Percentiles rank a stretch among this genome's conserved stretches.
phyloP scores from a whole-genome alignment of 2,797 vertebrate genomes.

The Danio kyathit region DNA sequence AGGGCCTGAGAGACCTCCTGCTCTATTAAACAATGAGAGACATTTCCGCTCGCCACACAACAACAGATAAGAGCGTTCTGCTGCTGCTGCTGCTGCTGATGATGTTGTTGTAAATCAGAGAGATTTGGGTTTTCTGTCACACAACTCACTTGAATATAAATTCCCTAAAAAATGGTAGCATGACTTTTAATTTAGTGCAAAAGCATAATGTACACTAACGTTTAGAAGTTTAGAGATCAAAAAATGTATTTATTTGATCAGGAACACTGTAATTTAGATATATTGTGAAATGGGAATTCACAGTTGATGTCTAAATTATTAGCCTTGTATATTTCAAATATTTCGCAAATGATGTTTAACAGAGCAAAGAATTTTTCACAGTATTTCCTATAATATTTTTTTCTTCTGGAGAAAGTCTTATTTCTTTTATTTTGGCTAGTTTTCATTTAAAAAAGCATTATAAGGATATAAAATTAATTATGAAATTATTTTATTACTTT shows the following conservation, averaged over 20 bases:
- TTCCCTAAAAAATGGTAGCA: background rate
- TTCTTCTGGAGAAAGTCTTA: too few species aligned
- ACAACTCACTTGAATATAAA: background rate
- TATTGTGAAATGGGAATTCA: background rate
- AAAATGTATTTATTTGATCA: background rate
- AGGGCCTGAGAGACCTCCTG: background rate
- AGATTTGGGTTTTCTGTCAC: background rate
- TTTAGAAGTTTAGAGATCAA: background rate
- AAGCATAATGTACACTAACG: background rate
- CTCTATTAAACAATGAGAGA: slow-evolving; percentile 32
- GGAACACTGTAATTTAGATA: background rate
- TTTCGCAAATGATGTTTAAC: too few species aligned
- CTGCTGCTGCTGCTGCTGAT: background rate
- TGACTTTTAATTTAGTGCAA: background rate
- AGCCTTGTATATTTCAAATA: too few species aligned
- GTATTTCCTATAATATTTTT: too few species aligned
- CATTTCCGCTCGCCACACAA: slow-evolving; percentile 29
- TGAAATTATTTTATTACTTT: too few species aligned
- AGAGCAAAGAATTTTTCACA: too few species aligned
- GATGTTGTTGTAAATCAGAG: background rate
- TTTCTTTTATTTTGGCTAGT: too few species aligned
- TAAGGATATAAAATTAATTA: too few species aligned
- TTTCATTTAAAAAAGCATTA: too few species aligned
- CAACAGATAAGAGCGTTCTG: slow-evolving; percentile 2
- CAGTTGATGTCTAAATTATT: too few species aligned